Percentiles rank a stretch among this genome's conserved stretches.
These are phyloP conservation scores for Pelodiscus sinensis DNA, from an alignment of 2,113 vertebrate species.

Conservation along the genomic window DNA sequence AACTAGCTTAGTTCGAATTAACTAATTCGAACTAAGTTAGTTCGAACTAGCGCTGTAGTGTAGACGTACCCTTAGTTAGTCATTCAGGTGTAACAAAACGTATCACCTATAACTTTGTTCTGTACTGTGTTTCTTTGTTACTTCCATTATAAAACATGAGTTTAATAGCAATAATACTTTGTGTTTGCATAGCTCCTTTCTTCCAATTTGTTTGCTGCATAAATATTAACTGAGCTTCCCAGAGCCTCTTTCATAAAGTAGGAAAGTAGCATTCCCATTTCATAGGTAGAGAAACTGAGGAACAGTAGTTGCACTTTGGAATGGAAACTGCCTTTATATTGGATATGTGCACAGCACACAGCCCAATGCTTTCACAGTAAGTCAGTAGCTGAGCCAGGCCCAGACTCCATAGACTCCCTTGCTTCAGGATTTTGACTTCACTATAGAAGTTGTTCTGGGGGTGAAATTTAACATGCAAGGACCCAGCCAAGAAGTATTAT, in stretches of 20 bases:
- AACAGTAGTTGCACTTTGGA: not conserved
- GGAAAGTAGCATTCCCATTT: not conserved
- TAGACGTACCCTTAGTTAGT: too few species aligned
- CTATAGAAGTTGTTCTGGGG: not conserved
- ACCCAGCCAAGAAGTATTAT: not conserved
- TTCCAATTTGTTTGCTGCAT: not conserved
- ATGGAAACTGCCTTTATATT: not conserved
- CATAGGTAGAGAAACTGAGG: not conserved
- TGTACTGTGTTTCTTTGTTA: not conserved
- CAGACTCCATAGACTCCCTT: not conserved
- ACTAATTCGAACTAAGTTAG: too few species aligned
- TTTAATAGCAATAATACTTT: not conserved
- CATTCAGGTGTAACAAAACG: conserved; percentile 1
- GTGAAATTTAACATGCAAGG: not conserved
- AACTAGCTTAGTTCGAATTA: too few species aligned
- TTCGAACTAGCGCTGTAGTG: too few species aligned
- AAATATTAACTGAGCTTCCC: not conserved
- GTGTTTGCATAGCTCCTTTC: not conserved
- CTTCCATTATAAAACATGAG: not conserved
- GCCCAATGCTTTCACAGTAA: not conserved
- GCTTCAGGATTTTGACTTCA: not conserved
- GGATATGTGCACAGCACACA: not conserved
- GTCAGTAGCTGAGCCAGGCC: not conserved
- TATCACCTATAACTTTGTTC: conserved; percentile 2
- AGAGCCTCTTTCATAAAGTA: not conserved